Evolutionary conservation across 2,797 vertebrate species (phyloP).

Genomic region (Hipposideros larvatus): DNA sequence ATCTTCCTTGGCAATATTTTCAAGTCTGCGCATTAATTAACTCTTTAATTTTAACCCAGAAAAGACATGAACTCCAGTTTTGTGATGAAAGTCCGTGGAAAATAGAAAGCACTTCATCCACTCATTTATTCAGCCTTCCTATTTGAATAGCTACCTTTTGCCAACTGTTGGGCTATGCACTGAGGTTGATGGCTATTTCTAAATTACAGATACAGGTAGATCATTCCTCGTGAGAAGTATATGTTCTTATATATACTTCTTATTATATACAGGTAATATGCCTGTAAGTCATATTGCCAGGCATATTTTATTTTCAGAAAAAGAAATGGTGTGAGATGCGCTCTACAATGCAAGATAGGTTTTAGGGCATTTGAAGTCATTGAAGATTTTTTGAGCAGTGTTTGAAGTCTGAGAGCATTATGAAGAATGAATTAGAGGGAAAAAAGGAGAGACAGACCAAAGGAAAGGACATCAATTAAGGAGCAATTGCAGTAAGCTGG

Average conservation of each 20-base stretch:
- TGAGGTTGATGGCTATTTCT: neutral
- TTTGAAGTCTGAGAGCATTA: neutral
- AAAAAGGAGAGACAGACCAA: neutral
- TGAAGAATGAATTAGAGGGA: neutral
- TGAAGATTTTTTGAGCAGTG: neutral
- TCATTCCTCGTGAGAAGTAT: neutral
- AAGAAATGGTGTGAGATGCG: neutral
- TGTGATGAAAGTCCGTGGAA: neutral
- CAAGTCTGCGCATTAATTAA: neutral
- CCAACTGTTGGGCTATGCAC: neutral
- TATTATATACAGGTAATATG: too few species aligned
- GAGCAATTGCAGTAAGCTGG: neutral
- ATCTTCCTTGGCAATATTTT: neutral
- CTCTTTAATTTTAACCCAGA: neutral
- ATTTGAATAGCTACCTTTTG: neutral
- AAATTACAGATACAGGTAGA: neutral
- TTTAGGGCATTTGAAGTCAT: neutral
- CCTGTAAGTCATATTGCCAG: neutral
- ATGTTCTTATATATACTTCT: neutral
- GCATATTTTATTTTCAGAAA: neutral
- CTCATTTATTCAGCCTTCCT: neutral
- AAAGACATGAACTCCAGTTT: neutral
- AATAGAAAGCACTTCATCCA: neutral
- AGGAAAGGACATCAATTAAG: neutral
- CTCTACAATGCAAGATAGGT: neutral